These are phyloP conservation scores for Chromoteleia sp. DNA, from an alignment of 2,888 invertebrate genomes.

Conservation along the genomic window DNA sequence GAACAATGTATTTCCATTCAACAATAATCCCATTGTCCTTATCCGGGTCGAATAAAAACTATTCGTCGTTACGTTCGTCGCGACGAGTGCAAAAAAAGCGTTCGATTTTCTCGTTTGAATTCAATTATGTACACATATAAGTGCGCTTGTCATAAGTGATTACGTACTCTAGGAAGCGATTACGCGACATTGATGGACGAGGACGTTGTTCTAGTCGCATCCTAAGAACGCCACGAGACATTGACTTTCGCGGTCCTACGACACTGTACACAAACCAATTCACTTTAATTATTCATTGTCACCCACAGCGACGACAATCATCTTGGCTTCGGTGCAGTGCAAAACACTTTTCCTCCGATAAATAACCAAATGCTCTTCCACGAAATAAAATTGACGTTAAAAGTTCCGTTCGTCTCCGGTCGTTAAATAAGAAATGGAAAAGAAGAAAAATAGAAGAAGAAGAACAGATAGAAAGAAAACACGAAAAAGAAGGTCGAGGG, in stretches of 20 bases:
- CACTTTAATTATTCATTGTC: slow-evolving; percentile 66
- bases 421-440: too few species aligned
- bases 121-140: slow-evolving; percentile 67
- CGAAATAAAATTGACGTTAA: slow-evolving; percentile 13
- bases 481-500: slow-evolving; percentile 7
- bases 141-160: slow-evolving; percentile 71
- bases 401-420: slow-evolving; percentile 7
- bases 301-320: slow-evolving; percentile 15
- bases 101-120: slow-evolving; percentile 55
- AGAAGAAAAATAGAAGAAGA: too few species aligned
- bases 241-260: slow-evolving; percentile 70
- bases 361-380: slow-evolving; percentile 19
- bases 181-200: slow-evolving; percentile 72
- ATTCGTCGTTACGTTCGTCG: slow-evolving; percentile 3
- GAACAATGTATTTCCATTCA: too few species aligned
- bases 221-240: slow-evolving; percentile 66
- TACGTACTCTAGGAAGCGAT: slow-evolving; percentile 72
- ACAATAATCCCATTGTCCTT: slow-evolving; percentile 18
- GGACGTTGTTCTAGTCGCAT: slow-evolving; percentile 68
- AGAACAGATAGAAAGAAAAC: background rate
- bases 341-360: slow-evolving; percentile 24
- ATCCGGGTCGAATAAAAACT: slow-evolving; percentile 45
- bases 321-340: slow-evolving; percentile 37
- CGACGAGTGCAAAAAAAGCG: slow-evolving; percentile 46
- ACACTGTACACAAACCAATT: slow-evolving; percentile 72